Conservation (phyloP, 1,140 invertebrate species). For the Papilio helenus region DNA sequence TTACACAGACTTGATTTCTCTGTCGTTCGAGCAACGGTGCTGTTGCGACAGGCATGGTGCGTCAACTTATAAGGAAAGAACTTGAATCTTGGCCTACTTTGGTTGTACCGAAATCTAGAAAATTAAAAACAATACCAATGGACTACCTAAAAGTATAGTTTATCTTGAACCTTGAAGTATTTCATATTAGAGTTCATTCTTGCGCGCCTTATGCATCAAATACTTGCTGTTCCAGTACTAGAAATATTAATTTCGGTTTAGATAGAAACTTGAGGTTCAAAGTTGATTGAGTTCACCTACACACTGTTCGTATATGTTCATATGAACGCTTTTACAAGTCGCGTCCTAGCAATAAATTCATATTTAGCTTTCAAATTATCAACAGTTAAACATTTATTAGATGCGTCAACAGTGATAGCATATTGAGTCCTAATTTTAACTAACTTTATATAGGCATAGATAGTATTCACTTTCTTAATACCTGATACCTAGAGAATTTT, state of each 20-base stretch:
- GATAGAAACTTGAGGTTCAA: neutral
- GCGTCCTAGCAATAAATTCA: neutral
- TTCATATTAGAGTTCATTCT: neutral
- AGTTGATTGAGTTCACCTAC: neutral
- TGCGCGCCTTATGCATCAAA: too few species aligned
- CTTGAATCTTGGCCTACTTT: slow-evolving; percentile 30
- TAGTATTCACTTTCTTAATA: neutral
- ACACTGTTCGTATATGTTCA: neutral
- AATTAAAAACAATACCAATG: neutral
- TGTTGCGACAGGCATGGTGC: slow-evolving; percentile 54
- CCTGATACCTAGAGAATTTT: too few species aligned
- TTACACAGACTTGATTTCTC: slow-evolving; percentile 67
- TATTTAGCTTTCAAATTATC: slow-evolving; percentile 7
- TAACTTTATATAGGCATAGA: neutral
- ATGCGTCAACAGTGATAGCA: neutral
- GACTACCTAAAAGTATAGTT: neutral
- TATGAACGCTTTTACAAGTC: neutral
- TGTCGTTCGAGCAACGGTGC: slow-evolving; percentile 44
- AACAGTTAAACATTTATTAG: neutral
- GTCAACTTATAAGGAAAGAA: slow-evolving; percentile 57
- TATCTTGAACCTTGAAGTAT: neutral
- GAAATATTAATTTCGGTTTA: too few species aligned
- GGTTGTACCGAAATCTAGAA: neutral
- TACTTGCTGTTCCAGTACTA: too few species aligned
- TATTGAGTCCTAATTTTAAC: neutral